These are phyloP conservation scores for Botrylloides violaceus DNA, from an alignment of 23 tunicate species.

Conservation along the genomic window DNA sequence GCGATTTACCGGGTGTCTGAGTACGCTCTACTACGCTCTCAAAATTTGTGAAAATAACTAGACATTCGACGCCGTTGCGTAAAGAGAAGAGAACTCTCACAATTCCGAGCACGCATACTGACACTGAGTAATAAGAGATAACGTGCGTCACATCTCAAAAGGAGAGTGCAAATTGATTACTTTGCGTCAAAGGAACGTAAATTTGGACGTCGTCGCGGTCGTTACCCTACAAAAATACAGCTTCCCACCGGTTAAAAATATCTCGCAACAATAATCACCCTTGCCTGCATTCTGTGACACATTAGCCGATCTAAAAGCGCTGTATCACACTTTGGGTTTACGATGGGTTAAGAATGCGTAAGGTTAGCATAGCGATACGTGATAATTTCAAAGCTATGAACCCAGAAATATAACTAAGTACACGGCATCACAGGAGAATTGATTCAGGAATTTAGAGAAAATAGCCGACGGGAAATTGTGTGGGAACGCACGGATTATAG, in stretches of 20 bases:
- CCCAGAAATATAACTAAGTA: background rate
- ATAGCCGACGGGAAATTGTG: background rate
- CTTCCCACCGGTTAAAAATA: background rate
- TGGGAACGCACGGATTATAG: background rate
- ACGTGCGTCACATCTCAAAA: conserved; percentile 31
- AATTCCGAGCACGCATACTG: conserved; percentile 14
- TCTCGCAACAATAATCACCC: background rate
- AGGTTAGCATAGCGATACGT: background rate
- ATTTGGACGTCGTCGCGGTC: conserved; percentile 22
- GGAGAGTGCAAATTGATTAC: conserved; percentile 20
- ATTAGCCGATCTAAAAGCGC: background rate
- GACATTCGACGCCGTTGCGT: background rate
- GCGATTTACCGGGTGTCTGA: no score
- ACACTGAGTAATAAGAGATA: background rate
- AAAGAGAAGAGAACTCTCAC: background rate
- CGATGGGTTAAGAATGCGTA: background rate
- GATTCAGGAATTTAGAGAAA: background rate
- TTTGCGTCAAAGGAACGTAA: conserved; percentile 25
- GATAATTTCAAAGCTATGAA: background rate
- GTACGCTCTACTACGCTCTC: no score
- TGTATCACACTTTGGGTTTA: background rate
- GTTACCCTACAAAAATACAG: conserved; percentile 5
- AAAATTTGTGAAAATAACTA: no score
- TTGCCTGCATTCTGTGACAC: background rate
- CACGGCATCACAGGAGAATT: background rate